phyloP scores from a whole-genome alignment of 2,888 invertebrate species.

The Sylvicola cinctus region DNA sequence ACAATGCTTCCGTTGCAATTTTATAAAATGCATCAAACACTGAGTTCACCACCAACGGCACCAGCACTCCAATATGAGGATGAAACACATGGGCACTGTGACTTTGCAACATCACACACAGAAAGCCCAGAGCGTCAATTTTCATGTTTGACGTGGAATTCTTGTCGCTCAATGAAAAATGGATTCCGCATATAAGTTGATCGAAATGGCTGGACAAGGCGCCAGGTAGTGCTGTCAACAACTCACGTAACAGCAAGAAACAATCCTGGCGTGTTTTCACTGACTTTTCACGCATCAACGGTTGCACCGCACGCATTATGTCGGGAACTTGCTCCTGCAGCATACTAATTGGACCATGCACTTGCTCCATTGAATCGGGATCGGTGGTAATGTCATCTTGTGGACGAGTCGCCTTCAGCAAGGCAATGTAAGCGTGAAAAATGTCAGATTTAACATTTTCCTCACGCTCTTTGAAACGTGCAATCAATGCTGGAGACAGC shows the following conservation, averaged over 20 bases:
- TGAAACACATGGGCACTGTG: slow-evolving; percentile 40
- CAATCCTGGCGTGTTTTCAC: slow-evolving; percentile 82
- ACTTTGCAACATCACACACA: slow-evolving; percentile 27
- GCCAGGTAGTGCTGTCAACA: slow-evolving; percentile 74
- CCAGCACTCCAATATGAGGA: slow-evolving; percentile 51
- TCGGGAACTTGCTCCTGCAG: slow-evolving; percentile 40
- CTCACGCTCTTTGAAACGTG: slow-evolving; percentile 91
- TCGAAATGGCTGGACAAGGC: slow-evolving; percentile 70
- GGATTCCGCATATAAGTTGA: slow-evolving; percentile 70
- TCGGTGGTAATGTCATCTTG: slow-evolving; percentile 38
- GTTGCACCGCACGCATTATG: slow-evolving; percentile 76
- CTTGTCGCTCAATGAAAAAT: slow-evolving; percentile 75
- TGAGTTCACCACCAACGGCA: slow-evolving; percentile 70
- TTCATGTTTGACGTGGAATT: slow-evolving; percentile 94
- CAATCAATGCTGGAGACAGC: slow-evolving; percentile 79
- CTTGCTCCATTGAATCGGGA: slow-evolving; percentile 49
- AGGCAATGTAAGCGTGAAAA: slow-evolving; percentile 85
- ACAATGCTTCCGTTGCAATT: slow-evolving; percentile 88
- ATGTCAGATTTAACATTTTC: slow-evolving; percentile 99
- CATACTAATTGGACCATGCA: slow-evolving; percentile 45
- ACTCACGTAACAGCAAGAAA: slow-evolving; percentile 73
- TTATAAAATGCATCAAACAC: slow-evolving; percentile 96
- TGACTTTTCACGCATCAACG: slow-evolving; percentile 67
- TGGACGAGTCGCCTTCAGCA: slow-evolving; percentile 75
- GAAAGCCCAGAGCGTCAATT: slow-evolving; percentile 87